Percentiles rank a stretch among this genome's conserved stretches.
phyloP scores from a whole-genome alignment of 2,113 vertebrate genomes.

The Mus pahari region DNA sequence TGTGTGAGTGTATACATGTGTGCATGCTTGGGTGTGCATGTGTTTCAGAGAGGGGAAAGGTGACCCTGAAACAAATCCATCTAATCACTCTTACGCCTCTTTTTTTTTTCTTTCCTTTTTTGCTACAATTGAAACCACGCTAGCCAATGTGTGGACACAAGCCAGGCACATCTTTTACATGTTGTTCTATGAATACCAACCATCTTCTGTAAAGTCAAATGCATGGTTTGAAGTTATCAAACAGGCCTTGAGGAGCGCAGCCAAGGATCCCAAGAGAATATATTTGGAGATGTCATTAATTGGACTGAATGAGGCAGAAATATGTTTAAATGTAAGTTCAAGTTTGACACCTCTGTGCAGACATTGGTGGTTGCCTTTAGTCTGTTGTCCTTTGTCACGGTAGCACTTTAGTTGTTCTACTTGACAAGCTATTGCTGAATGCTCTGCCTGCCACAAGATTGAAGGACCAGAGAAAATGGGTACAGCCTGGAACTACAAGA shows the following conservation, averaged over 20 bases:
- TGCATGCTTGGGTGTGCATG: neutral
- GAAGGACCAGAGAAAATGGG: constrained; percentile 27
- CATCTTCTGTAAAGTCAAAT: neutral
- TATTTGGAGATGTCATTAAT: constrained; percentile 61
- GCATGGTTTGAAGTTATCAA: constrained; percentile 19
- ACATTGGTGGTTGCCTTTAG: constrained; percentile 41
- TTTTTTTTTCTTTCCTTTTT: neutral
- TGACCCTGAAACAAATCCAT: neutral
- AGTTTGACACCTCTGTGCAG: constrained; percentile 57
- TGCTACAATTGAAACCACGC: neutral
- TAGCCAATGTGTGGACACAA: neutral
- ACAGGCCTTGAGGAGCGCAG: constrained; percentile 42
- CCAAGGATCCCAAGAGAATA: constrained; percentile 45
- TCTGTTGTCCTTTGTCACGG: constrained; percentile 59
- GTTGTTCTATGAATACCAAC: constrained; percentile 23
- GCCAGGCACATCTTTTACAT: neutral
- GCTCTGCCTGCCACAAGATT: constrained; percentile 7
- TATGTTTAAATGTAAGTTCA: constrained; percentile 57
- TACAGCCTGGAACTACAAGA: constrained; percentile 47
- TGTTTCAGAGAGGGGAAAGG: constrained; percentile 6
- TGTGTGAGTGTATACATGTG: no score
- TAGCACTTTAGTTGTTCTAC: constrained; percentile 77
- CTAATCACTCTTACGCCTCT: neutral
- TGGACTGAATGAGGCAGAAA: constrained; percentile 61
- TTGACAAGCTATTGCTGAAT: constrained; percentile 63